Evolutionary conservation across 92 coral and sea anemone species (phyloP).

Genomic region (Phenganax stokvisi): DNA sequence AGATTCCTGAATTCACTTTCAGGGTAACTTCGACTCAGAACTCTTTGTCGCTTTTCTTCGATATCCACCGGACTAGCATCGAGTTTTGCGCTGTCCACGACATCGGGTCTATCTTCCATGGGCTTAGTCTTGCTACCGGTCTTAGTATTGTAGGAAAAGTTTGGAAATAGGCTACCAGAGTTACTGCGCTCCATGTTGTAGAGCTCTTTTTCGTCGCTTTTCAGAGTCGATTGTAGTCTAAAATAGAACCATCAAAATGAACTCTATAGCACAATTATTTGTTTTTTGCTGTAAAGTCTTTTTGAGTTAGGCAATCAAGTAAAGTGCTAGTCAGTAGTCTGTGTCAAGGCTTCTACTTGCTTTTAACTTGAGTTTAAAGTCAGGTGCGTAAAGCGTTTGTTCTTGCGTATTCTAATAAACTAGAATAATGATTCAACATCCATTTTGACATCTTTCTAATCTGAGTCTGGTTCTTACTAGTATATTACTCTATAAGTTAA

Average conservation of each 20-base stretch:
- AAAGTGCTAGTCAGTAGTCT: not conserved
- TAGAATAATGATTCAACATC: not conserved
- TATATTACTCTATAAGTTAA: not conserved
- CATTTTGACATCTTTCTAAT: not conserved
- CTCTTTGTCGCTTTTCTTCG: not conserved
- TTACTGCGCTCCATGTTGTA: conserved; percentile 27
- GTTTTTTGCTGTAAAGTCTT: not conserved
- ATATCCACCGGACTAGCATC: not conserved
- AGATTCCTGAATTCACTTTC: conserved; percentile 28
- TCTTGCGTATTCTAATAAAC: conserved; percentile 24
- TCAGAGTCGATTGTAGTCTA: conserved; percentile 32
- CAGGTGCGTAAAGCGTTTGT: conserved; percentile 21
- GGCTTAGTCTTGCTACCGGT: not conserved
- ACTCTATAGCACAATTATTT: not conserved
- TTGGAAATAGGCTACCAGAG: conserved; percentile 36
- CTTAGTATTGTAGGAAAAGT: not conserved
- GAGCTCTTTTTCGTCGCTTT: conserved; percentile 27
- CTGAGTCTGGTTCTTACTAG: not conserved
- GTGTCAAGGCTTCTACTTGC: conserved; percentile 39
- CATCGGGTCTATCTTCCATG: not conserved
- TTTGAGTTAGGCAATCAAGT: not conserved
- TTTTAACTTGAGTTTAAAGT: conserved; percentile 21
- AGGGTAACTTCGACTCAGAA: conserved; percentile 22
- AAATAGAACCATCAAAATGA: not conserved
- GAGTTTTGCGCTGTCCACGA: not conserved